Conservation (phyloP, 2,797 vertebrate species). For the Sebastes umbrosus region DNA sequence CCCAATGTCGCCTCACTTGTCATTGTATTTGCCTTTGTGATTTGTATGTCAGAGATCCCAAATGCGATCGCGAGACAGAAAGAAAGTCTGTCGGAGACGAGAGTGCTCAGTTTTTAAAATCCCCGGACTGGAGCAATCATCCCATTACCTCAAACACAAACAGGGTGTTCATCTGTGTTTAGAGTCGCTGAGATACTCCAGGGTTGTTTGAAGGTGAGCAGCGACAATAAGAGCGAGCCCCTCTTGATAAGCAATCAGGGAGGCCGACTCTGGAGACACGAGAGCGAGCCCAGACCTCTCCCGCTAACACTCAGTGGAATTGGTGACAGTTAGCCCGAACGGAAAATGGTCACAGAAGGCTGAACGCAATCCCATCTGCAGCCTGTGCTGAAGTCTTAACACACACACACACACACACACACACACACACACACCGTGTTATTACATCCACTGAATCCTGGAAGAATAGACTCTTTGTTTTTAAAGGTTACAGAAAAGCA, state of each 20-base stretch:
- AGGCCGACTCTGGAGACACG: conserved; percentile 36
- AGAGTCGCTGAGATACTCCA: background rate
- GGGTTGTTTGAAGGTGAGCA: conserved; percentile 50
- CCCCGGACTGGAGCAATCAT: conserved; percentile 2
- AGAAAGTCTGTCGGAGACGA: background rate
- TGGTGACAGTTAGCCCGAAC: conserved; percentile 45
- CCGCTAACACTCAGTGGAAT: conserved; percentile 33
- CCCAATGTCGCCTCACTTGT: background rate
- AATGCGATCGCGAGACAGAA: background rate
- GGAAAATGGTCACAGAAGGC: conserved; percentile 45
- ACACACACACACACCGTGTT: background rate
- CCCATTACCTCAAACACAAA: background rate
- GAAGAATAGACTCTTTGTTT: conserved; percentile 29
- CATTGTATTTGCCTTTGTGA: background rate
- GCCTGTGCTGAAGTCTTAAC: conserved; percentile 12
- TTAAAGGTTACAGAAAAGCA: conserved; percentile 48
- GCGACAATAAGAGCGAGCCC: conserved; percentile 23
- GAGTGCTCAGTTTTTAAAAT: background rate
- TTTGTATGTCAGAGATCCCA: background rate
- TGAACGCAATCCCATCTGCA: conserved; percentile 32
- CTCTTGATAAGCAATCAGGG: conserved; percentile 54
- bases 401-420: background rate
- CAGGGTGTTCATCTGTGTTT: background rate
- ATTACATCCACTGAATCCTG: conserved; percentile 29
- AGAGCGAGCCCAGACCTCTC: conserved; percentile 15